phyloP scores from a whole-genome alignment of 2,888 invertebrate species.

The Lycocerus yunnanus region DNA sequence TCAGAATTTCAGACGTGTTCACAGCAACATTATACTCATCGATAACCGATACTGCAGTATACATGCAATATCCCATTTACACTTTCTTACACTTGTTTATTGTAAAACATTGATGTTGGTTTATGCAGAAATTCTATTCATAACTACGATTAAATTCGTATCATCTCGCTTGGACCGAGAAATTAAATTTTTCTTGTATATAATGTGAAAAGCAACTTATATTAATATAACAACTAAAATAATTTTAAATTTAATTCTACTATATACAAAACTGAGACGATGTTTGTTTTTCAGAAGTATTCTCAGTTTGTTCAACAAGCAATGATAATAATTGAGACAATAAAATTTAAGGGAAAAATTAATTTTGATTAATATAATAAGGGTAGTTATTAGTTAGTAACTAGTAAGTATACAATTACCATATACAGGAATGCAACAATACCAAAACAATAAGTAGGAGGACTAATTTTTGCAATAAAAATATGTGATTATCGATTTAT shows the following conservation, averaged over 20 bases:
- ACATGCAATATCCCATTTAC: no score
- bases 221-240: neutral
- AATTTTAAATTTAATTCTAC: neutral
- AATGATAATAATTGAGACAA: no score
- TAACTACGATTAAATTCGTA: neutral
- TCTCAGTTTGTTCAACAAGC: neutral
- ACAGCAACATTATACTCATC: no score
- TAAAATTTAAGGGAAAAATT: neutral
- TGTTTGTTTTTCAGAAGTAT: neutral
- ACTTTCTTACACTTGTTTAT: no score
- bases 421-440: neutral
- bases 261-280: neutral
- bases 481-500: neutral
- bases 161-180: neutral
- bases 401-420: neutral
- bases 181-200: neutral
- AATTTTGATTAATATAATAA: neutral
- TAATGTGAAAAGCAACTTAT: neutral
- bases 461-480: neutral
- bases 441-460: neutral
- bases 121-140: neutral
- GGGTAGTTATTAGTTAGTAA: neutral
- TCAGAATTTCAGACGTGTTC: no score
- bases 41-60: no score
- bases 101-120: neutral